Conservation (phyloP, 2,888 invertebrate species). For the Archips crataeganus region DNA sequence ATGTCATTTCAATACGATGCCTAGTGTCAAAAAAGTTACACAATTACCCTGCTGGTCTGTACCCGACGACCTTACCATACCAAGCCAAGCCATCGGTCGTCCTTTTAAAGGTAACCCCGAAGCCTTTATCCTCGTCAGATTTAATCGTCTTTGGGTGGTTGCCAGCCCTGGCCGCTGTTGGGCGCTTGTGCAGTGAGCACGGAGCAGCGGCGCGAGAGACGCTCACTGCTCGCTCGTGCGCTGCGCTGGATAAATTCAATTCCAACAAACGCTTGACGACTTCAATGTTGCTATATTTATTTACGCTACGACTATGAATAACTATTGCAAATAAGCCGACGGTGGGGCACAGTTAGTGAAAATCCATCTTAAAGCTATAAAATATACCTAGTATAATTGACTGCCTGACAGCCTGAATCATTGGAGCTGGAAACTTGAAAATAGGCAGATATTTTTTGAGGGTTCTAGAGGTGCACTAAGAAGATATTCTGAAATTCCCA, state of each 20-base stretch:
- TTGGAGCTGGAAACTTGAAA: too few species aligned
- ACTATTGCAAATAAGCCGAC: too few species aligned
- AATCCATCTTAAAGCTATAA: too few species aligned
- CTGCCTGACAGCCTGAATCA: too few species aligned
- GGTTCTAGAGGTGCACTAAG: too few species aligned
- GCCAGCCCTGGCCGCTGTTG: not conserved
- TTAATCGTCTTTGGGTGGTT: not conserved
- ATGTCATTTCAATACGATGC: too few species aligned
- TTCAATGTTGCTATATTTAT: not conserved
- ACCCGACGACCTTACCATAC: not conserved
- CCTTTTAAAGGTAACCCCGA: not conserved
- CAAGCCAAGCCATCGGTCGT: not conserved
- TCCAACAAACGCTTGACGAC: constrained; percentile 1
- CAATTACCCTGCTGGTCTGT: not conserved
- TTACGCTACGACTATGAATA: not conserved
- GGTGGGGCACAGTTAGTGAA: too few species aligned
- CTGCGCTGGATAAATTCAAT: not conserved
- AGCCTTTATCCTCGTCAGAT: not conserved
- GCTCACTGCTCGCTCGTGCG: constrained; percentile 3
- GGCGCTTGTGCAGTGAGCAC: not conserved
- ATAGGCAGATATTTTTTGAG: too few species aligned
- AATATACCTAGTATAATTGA: too few species aligned
- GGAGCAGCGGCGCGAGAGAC: constrained; percentile 1
- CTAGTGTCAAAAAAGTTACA: too few species aligned
- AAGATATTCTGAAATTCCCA: too few species aligned